Evolutionary conservation across 1,140 invertebrate species (phyloP), one percentile per base, ranked within the genome.

Genomic region (Tetragonula clypearis): DNA sequence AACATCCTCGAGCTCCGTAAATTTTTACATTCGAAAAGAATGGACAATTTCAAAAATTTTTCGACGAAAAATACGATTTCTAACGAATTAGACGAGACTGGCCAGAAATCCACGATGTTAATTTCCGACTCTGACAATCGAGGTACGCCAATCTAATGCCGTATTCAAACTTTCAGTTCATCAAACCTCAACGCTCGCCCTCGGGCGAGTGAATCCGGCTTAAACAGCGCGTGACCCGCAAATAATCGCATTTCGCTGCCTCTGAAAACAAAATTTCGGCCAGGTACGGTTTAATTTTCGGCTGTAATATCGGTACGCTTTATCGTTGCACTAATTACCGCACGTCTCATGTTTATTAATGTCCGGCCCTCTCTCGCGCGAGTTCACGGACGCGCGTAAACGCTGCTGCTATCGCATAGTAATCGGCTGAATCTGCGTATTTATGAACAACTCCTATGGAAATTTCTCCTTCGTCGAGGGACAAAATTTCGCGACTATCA

Each of bases 321-420:
- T 84, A 86, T 86, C 84, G 73, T 65, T 21, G 55, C 77, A n/a
- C 72, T 86, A 86, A 89, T 89, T 89, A 83, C 84, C 84, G 60
- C 21, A 49, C 71, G 26, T 65, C 72, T 83, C 74, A 78, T 83
- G 79, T 86, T 89, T 88, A 86, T 89, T 65, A 86, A 88, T 77
- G 84, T 62, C 65, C 14, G 35, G 80, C 77, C 71, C 58, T 68
- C 55, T 35, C 35, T 14, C 49, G 58, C 30, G 65, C 58, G 55
- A 11, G 58, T 1, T 23, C 17, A 14, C 60, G 6, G 65, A 30
- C 35, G n/a, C 23, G 30, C 19, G 60, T 68, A 74, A 85, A 85
- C 78, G 78, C 74, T 66, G 71, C 58, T 9, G 83, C 66, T 26
- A 30, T 30, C 60, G 58, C 60, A 78, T 77, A 80, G 88, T 89